phyloP scores from a whole-genome alignment of 2,113 vertebrate genomes.

The Agapornis roseicollis region DNA sequence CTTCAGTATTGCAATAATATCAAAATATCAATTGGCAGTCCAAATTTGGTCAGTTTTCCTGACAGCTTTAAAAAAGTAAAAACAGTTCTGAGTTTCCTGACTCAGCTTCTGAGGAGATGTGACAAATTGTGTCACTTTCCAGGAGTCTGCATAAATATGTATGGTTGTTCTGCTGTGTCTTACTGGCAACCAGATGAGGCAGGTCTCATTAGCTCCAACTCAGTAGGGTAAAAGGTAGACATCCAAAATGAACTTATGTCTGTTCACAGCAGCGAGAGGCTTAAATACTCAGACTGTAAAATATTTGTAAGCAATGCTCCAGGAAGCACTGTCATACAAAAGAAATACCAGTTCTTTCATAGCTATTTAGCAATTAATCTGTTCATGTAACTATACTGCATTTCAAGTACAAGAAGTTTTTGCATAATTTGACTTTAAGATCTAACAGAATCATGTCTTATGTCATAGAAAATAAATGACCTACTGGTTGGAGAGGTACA shows the following conservation, averaged over 20 bases:
- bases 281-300: background rate
- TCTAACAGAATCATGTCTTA: background rate
- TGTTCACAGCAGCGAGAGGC: background rate
- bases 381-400: background rate
- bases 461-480: background rate
- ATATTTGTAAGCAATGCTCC: background rate
- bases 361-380: background rate
- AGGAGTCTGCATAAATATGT: constrained; percentile 17
- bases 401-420: background rate
- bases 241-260: background rate
- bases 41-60: background rate
- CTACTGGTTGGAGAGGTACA: background rate
- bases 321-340: background rate
- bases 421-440: background rate
- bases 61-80: background rate
- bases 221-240: background rate
- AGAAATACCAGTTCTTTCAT: background rate
- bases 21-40: background rate
- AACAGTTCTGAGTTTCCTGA: background rate
- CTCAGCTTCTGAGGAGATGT: background rate
- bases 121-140: constrained; percentile 1
- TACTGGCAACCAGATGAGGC: background rate
- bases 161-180: background rate
- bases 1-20: background rate
- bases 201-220: constrained; percentile 12